A percentile compares a stretch with the other conserved stretches of the same genome.
phyloP scores from a whole-genome alignment of 2,888 invertebrate species.

The Myopa testacea region DNA sequence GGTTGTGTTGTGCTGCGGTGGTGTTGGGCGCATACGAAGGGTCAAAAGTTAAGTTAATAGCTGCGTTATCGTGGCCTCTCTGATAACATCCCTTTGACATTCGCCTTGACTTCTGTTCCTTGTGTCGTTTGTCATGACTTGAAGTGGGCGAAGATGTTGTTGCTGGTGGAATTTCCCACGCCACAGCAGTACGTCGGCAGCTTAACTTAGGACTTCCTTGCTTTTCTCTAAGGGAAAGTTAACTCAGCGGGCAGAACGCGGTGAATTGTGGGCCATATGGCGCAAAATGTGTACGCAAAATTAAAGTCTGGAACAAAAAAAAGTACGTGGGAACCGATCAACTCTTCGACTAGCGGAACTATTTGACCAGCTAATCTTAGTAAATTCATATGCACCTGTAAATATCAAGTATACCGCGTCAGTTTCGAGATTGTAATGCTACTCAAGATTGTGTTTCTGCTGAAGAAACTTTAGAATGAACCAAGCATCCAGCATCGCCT shows the following conservation, averaged over 20 bases:
- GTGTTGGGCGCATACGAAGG: constrained; percentile 22
- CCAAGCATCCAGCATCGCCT: no score
- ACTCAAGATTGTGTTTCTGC: background rate
- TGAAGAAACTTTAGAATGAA: no score
- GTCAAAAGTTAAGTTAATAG: constrained; percentile 38
- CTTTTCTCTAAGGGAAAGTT: background rate
- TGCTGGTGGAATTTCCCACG: constrained; percentile 33
- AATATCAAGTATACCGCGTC: constrained; percentile 11
- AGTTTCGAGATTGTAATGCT: no score
- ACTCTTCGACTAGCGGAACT: background rate
- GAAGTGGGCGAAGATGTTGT: constrained; percentile 17
- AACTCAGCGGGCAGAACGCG: background rate
- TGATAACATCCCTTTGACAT: constrained; percentile 1
- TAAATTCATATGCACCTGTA: background rate
- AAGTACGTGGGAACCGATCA: constrained; percentile 15
- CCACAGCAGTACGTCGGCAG: background rate
- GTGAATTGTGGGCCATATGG: constrained; percentile 6
- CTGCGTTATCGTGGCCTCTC: background rate
- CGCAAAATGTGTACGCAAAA: background rate
- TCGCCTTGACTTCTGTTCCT: constrained; percentile 14
- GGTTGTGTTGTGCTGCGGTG: constrained; percentile 16
- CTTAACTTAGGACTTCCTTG: constrained; percentile 15
- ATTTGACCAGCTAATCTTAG: background rate
- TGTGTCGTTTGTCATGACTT: background rate
- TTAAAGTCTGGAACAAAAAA: background rate